Evolutionary conservation across 2,888 invertebrate genomes (phyloP), one percentile per base, ranked within the genome.

Genomic region (Eupithecia vulgata): DNA sequence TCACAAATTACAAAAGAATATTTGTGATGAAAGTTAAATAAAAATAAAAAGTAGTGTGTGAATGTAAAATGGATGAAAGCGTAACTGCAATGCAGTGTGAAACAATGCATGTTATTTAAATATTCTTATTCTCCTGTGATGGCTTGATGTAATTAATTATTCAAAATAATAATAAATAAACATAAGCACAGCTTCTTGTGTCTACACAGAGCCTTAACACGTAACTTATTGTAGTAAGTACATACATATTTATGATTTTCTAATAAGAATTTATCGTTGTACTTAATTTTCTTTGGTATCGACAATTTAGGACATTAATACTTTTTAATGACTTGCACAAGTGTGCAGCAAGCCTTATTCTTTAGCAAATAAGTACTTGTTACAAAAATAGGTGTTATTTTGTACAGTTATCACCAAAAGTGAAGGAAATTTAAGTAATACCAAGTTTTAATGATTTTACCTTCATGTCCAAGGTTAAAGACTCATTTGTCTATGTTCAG

Each of bases 191-290:
- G 88, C 87, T 89, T 86, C 81, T 80, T 78, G 84, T 85, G 82
- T 81, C 79, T 80, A 84, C 85, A 84, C 85, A 83, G 84, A 85
- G 88, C 87, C 87, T 89, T 90, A 88, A 87, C 80, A 85, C 81
- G 78, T 92, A 92, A 92, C 86, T 91, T 91, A 91, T 90, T 90
- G 79, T 88, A 87, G 84, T 84, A 83, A 76, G 81, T 64, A 65
- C 40, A 25, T 84, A 84, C 88, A 88, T 91, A 91, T 89, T 90
- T 91, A 91, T 89, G 86, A 86, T 87, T 84, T 85, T 86, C 91
- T 92, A 92, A 93, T 93, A 93, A 90, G 89, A 89, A 85, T 84
- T 81, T 90, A 90, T 88, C 87, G 86, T 88, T 91, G 94, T 94
- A 94, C 94, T 94, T 94, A 94, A 93, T 86, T 84, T 64, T 84